phyloP scores from a whole-genome alignment of 2,113 vertebrate genomes.

The Dermatemys mawii region DNA sequence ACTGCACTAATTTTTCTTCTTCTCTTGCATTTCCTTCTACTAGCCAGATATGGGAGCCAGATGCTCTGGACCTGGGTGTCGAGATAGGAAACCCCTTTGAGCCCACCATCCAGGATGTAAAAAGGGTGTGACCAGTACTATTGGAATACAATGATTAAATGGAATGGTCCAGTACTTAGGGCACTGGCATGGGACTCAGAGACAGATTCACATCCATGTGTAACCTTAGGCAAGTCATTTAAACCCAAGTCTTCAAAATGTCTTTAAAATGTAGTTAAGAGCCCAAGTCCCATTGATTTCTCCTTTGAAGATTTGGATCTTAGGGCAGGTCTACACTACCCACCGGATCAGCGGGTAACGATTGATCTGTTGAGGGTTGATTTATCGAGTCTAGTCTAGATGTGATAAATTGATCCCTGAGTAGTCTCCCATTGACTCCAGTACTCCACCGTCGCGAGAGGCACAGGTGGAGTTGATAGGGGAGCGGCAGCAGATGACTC shows the following conservation, averaged over 20 bases:
- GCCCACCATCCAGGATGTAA: neutral
- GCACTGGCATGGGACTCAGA: no score
- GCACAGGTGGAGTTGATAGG: no score
- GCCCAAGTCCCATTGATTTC: neutral
- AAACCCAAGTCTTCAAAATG: neutral
- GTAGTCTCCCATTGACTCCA: no score
- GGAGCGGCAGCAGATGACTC: no score
- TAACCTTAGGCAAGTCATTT: neutral
- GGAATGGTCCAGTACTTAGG: neutral
- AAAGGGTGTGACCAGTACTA: neutral
- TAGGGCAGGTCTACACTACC: neutral
- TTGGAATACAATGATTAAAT: neutral
- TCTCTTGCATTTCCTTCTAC: neutral
- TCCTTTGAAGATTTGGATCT: neutral
- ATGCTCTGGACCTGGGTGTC: neutral
- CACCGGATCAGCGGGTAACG: no score
- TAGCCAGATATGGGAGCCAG: neutral
- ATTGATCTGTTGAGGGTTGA: no score
- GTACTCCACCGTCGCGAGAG: no score
- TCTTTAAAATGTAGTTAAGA: neutral
- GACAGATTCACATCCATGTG: neutral
- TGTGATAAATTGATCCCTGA: no score
- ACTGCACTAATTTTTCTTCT: neutral
- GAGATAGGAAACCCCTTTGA: neutral
- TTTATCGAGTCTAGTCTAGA: no score